Percentiles rank a stretch among this genome's conserved stretches.
These are phyloP conservation scores for Harpalus rufipes DNA, from an alignment of 2,888 invertebrate species.

Conservation along the genomic window DNA sequence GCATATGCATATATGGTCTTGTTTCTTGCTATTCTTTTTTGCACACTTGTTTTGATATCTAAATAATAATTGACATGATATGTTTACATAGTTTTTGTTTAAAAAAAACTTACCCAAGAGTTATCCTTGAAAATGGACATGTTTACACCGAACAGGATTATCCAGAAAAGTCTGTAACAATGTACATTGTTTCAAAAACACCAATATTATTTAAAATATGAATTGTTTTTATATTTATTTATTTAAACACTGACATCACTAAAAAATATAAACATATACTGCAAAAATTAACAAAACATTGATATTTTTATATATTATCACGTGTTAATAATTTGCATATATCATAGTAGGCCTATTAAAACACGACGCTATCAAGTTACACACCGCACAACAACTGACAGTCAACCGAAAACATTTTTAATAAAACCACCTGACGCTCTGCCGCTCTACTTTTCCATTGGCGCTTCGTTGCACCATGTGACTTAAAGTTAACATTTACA, in stretches of 20 bases:
- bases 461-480: conserved; percentile 51
- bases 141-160: conserved; percentile 72
- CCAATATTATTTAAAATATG: conserved; percentile 12
- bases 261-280: conserved; percentile 7
- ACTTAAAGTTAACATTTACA: conserved; percentile 8
- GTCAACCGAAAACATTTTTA: conserved; percentile 66
- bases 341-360: conserved; percentile 27
- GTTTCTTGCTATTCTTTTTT: conserved; percentile 9
- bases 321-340: conserved; percentile 6
- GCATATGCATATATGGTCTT: neutral
- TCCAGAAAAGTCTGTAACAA: conserved; percentile 57
- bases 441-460: conserved; percentile 63
- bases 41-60: neutral
- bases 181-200: conserved; percentile 48
- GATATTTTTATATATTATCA: neutral
- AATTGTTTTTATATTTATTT: neutral
- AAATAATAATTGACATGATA: neutral
- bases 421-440: conserved; percentile 63
- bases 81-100: neutral
- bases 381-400: conserved; percentile 63
- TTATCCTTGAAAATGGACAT: conserved; percentile 81
- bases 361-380: conserved; percentile 59
- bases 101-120: conserved; percentile 78
- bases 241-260: conserved; percentile 59
- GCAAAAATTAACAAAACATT: conserved; percentile 36